Evolutionary conservation across 2,113 vertebrate species (phyloP).

Genomic region (Clarias macrocephalus): DNA sequence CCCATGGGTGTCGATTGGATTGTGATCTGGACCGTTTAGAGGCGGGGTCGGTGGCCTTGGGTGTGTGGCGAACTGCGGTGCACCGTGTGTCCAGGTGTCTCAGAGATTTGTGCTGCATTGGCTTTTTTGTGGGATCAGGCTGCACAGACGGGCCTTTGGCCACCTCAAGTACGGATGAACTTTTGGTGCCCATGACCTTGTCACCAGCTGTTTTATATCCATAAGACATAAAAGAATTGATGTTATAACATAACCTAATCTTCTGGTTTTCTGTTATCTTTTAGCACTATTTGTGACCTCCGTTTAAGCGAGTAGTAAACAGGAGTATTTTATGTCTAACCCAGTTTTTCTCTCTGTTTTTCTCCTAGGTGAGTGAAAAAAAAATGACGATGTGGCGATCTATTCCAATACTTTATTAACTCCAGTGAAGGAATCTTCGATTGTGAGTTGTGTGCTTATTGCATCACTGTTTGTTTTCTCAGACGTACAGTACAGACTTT

Average conservation of each 20-base stretch:
- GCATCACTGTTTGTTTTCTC: constrained; percentile 24
- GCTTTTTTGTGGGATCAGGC: too few species aligned
- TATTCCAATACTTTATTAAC: constrained; percentile 24
- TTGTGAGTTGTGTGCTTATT: constrained; percentile 45
- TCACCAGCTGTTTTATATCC: background rate
- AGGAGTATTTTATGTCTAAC: background rate
- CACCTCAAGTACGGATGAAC: too few species aligned
- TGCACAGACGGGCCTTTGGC: too few species aligned
- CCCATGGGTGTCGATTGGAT: too few species aligned
- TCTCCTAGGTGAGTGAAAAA: constrained; percentile 55
- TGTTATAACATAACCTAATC: too few species aligned
- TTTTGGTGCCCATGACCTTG: background rate
- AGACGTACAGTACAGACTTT: background rate
- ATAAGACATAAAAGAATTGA: background rate
- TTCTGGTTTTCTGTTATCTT: background rate
- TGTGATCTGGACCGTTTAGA: too few species aligned
- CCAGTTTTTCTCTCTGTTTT: constrained; percentile 38
- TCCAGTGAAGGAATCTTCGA: constrained; percentile 1
- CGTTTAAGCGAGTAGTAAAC: background rate
- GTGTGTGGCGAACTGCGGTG: too few species aligned
- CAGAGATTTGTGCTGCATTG: too few species aligned
- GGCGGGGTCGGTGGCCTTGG: too few species aligned
- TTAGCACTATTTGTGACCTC: background rate
- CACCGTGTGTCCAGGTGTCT: too few species aligned
- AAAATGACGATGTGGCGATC: background rate